These are phyloP conservation scores for Hyposoter didymator DNA, from an alignment of 2,888 invertebrate species.

Conservation along the genomic window DNA sequence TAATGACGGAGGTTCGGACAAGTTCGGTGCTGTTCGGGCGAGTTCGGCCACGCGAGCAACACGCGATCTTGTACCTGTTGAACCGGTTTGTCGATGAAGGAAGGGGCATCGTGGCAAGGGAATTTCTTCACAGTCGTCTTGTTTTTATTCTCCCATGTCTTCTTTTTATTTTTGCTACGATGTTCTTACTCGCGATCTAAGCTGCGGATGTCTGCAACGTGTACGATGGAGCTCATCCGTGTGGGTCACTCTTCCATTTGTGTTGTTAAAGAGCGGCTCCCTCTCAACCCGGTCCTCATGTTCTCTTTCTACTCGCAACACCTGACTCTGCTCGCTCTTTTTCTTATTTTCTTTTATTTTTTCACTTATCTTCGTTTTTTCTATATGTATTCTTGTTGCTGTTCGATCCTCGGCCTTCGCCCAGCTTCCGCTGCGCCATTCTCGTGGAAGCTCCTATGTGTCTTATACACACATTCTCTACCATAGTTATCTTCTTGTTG, in stretches of 20 bases:
- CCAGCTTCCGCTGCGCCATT: slow-evolving; percentile 20
- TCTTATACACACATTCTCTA: slow-evolving; percentile 21
- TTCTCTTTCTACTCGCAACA: background rate
- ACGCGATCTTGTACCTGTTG: slow-evolving; percentile 82
- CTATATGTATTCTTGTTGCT: slow-evolving; percentile 43
- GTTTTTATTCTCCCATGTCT: slow-evolving; percentile 37
- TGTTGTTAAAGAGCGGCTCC: slow-evolving; percentile 64
- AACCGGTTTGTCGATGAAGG: slow-evolving; percentile 73
- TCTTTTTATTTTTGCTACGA: slow-evolving; percentile 8
- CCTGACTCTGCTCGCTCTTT: background rate
- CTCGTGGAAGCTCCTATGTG: background rate
- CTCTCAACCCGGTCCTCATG: slow-evolving; percentile 41
- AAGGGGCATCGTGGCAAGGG: slow-evolving; percentile 49
- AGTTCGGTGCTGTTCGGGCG: slow-evolving; percentile 76
- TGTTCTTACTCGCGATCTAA: slow-evolving; percentile 22
- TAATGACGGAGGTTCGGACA: slow-evolving; percentile 78
- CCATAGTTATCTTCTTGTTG: slow-evolving; percentile 23
- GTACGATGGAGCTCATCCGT: background rate
- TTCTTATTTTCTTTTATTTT: background rate
- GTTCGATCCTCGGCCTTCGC: slow-evolving; percentile 13
- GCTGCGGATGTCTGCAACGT: background rate
- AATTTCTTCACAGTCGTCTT: slow-evolving; percentile 53
- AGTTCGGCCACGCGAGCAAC: slow-evolving; percentile 83
- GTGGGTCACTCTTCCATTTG: slow-evolving; percentile 52
- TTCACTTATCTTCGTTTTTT: slow-evolving; percentile 5